Conservation (phyloP, 2,888 invertebrate genomes). For the Oithona nana region DNA sequence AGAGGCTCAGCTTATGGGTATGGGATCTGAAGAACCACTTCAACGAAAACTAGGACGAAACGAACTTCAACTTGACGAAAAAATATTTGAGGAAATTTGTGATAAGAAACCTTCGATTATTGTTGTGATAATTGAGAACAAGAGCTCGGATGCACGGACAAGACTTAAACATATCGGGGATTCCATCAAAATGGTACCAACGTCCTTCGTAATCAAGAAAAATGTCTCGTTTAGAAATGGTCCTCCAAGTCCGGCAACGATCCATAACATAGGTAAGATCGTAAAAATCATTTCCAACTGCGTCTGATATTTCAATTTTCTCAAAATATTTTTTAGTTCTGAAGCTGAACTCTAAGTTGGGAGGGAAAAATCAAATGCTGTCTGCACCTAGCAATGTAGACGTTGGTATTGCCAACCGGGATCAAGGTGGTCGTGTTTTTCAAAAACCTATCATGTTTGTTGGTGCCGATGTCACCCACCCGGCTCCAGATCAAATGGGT, state of each 20-base stretch:
- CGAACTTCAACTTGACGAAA: too few species aligned
- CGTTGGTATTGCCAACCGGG: neutral
- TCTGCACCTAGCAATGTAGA: neutral
- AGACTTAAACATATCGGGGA: slow-evolving; percentile 33
- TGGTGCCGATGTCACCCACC: slow-evolving; percentile 85
- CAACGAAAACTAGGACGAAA: too few species aligned
- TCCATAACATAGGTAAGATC: slow-evolving; percentile 50
- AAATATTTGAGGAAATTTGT: too few species aligned
- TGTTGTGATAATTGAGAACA: slow-evolving; percentile 8
- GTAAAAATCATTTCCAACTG: too few species aligned
- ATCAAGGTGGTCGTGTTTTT: neutral
- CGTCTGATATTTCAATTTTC: too few species aligned
- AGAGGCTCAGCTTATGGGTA: too few species aligned
- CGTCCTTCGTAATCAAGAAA: slow-evolving; percentile 27
- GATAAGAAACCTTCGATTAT: slow-evolving; percentile 27
- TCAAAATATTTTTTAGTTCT: too few species aligned
- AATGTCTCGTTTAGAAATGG: slow-evolving; percentile 22
- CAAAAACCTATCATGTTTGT: slow-evolving; percentile 43
- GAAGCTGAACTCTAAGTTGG: slow-evolving; percentile 51
- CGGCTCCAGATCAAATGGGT: slow-evolving; percentile 41
- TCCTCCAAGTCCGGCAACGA: slow-evolving; percentile 34
- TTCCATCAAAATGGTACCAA: slow-evolving; percentile 24
- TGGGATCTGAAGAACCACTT: too few species aligned
- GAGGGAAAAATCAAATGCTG: slow-evolving; percentile 53
- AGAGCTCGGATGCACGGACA: slow-evolving; percentile 21